phyloP scores from a whole-genome alignment of 2,888 invertebrate species.

The Troilus luridus region DNA sequence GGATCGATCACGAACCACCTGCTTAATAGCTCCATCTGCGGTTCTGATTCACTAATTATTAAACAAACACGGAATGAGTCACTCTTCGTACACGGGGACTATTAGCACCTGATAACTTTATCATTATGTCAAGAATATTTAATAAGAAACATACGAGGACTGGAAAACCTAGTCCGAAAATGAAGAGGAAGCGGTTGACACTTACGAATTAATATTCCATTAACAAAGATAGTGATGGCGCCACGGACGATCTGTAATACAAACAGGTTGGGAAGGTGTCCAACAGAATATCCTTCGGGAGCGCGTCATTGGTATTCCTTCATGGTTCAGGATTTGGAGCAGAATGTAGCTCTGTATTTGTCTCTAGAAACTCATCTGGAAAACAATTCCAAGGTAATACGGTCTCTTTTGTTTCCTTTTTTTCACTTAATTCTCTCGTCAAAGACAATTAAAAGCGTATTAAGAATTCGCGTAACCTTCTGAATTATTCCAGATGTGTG shows the following conservation, averaged over 20 bases:
- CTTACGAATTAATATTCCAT: constrained; percentile 38
- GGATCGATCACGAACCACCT: constrained; percentile 2
- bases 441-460: neutral
- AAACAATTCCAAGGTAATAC: neutral
- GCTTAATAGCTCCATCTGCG: constrained; percentile 21
- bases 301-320: neutral
- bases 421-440: neutral
- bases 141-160: neutral
- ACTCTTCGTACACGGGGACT: neutral
- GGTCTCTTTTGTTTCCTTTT: neutral
- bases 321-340: neutral
- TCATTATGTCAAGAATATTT: neutral
- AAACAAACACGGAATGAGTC: neutral
- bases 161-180: neutral
- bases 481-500: neutral
- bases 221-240: constrained; percentile 47
- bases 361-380: neutral
- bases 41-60: constrained; percentile 35
- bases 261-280: constrained; percentile 43
- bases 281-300: constrained; percentile 27
- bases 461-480: neutral
- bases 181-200: constrained; percentile 6
- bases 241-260: constrained; percentile 37
- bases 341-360: constrained; percentile 22
- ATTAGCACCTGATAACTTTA: neutral